These are phyloP conservation scores for Cisticola juncidis DNA, from an alignment of 2,113 vertebrate genomes.

Conservation along the genomic window DNA sequence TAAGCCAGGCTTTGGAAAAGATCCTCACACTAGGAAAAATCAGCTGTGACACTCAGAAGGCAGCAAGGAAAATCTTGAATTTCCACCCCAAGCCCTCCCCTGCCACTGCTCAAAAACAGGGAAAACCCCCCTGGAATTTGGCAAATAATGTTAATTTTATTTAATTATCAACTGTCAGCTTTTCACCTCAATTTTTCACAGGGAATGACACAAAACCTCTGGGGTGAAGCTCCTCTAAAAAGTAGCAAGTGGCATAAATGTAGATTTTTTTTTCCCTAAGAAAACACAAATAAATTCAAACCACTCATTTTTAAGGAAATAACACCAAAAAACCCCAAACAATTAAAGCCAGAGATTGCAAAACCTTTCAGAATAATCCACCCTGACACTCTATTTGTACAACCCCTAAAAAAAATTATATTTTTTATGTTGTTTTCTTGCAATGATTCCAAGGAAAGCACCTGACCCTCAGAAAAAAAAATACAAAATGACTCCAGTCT, in stretches of 20 bases:
- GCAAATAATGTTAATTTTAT: not conserved
- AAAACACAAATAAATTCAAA: not conserved
- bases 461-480: not conserved
- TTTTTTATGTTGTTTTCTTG: not conserved
- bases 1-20: not conserved
- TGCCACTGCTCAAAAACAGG: not conserved
- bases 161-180: slow-evolving; percentile 5
- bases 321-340: not conserved
- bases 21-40: not conserved
- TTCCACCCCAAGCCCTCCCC: not conserved
- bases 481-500: not conserved
- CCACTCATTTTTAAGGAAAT: not conserved
- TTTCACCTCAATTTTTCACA: not conserved
- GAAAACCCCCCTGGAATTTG: slow-evolving; percentile 17
- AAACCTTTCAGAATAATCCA: not conserved
- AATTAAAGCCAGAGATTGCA: not conserved
- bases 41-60: not conserved
- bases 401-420: not conserved
- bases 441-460: not conserved
- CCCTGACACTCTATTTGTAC: not conserved
- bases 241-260: not conserved
- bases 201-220: slow-evolving; percentile 20
- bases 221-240: slow-evolving; percentile 12
- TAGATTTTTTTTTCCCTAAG: not conserved
- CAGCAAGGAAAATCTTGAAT: not conserved